Percentiles rank a stretch among this genome's conserved stretches.
Evolutionary conservation across 2,113 vertebrate genomes (phyloP).

Genomic region (Pyrgilauda ruficollis): DNA sequence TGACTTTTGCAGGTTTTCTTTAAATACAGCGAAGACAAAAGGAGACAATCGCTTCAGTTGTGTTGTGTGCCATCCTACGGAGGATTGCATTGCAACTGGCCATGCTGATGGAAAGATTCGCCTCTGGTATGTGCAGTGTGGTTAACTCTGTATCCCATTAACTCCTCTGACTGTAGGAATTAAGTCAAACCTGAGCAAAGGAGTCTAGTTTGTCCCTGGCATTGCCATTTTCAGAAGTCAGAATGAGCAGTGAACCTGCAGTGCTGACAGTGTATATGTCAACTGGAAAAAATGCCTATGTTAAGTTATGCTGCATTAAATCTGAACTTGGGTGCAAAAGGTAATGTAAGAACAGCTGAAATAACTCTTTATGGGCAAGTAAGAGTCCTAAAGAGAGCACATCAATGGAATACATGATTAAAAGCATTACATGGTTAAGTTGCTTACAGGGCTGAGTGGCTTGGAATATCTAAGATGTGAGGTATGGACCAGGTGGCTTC

Average conservation of each 20-base stretch:
- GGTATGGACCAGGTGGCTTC: neutral
- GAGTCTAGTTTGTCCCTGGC: neutral
- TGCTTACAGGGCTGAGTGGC: neutral
- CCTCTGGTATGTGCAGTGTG: conserved; percentile 80
- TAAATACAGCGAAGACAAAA: conserved; percentile 78
- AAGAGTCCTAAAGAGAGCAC: neutral
- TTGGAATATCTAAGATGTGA: accelerated
- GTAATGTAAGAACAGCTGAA: neutral
- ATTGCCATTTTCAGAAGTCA: neutral
- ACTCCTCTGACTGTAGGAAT: neutral
- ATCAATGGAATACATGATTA: neutral
- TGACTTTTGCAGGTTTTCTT: conserved; percentile 75
- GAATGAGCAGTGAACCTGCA: neutral
- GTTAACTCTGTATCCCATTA: accelerated
- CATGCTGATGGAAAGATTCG: conserved; percentile 93
- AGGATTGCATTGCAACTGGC: conserved; percentile 93
- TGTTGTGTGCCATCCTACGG: conserved; percentile 84
- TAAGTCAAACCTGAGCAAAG: neutral
- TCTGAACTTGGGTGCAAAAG: neutral
- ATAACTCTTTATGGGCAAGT: neutral
- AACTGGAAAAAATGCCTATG: neutral
- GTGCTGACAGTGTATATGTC: neutral
- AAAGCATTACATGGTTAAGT: neutral
- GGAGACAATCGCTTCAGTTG: conserved; percentile 84
- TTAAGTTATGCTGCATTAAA: accelerated